Conservation (phyloP, 2,113 vertebrate species). For the Noturus placidus region DNA sequence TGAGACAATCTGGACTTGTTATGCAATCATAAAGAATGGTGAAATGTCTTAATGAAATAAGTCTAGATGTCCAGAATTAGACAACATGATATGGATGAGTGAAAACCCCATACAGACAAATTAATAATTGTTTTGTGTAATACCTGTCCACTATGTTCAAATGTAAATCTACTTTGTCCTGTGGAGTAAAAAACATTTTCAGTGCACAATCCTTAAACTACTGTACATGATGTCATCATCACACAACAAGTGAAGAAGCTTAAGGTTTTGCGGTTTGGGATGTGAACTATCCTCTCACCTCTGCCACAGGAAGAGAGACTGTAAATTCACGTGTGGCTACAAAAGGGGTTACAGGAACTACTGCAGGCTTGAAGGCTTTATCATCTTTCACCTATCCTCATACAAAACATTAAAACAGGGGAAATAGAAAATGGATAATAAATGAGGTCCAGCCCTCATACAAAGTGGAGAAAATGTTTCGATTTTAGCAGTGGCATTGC, state of each 20-base stretch:
- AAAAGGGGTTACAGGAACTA: neutral
- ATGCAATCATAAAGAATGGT: neutral
- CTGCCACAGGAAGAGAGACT: slow-evolving; percentile 2
- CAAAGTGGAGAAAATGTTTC: neutral
- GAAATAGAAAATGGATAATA: neutral
- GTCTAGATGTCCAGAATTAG: neutral
- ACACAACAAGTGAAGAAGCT: too few relatives aligned
- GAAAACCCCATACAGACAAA: neutral
- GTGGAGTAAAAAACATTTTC: slow-evolving; percentile 19
- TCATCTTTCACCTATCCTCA: neutral
- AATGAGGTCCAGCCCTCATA: neutral
- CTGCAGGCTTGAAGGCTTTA: neutral
- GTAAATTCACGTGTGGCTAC: neutral
- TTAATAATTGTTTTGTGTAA: neutral
- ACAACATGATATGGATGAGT: neutral
- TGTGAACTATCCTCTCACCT: neutral
- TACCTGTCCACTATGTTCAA: slow-evolving; percentile 54
- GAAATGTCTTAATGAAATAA: neutral
- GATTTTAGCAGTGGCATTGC: neutral
- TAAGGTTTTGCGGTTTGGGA: too few relatives aligned
- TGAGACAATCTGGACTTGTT: neutral
- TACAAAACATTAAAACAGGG: neutral
- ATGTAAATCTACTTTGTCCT: slow-evolving; percentile 57
- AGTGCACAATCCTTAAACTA: neutral
- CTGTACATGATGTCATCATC: neutral